Percentiles rank a stretch among this genome's conserved stretches.
phyloP scores from a whole-genome alignment of 2,113 vertebrate genomes.

The Centropristis striata region DNA sequence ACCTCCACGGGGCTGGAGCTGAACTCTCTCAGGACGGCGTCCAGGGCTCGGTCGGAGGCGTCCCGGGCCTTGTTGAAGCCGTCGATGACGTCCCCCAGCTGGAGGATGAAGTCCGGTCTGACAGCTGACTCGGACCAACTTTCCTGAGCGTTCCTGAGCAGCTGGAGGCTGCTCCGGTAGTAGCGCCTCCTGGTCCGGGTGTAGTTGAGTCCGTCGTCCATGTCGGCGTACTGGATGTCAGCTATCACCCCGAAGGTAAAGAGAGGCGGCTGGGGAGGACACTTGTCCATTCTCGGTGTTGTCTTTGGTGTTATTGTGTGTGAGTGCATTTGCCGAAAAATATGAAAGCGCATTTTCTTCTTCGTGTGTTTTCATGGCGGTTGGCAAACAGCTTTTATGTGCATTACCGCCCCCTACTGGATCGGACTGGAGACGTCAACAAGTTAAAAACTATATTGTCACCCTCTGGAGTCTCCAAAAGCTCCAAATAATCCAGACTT shows the following conservation, averaged over 20 bases:
- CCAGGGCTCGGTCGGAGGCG: conserved; percentile 84
- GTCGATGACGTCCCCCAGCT: conserved; percentile 95
- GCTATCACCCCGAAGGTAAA: conserved; percentile 93
- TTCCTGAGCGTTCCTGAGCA: conserved; percentile 83
- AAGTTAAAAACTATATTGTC: no score
- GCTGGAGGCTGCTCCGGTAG: conserved; percentile 88
- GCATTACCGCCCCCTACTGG: no score
- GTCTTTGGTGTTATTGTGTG: neutral
- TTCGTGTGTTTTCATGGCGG: no score
- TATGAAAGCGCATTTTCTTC: no score
- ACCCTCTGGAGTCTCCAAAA: no score
- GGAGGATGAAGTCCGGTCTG: conserved; percentile 87
- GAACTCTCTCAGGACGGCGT: conserved; percentile 84
- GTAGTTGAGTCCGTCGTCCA: conserved; percentile 90
- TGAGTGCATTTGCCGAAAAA: neutral
- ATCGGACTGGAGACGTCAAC: no score
- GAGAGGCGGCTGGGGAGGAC: conserved; percentile 45
- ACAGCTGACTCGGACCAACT: conserved; percentile 83
- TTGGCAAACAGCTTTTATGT: no score
- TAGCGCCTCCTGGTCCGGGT: conserved; percentile 80
- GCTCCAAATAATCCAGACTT: no score
- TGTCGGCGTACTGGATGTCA: conserved; percentile 93
- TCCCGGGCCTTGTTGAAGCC: conserved; percentile 87
- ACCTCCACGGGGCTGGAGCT: conserved; percentile 78
- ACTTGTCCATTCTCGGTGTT: conserved; percentile 77